Evolutionary conservation across 2,888 invertebrate species (phyloP).

Genomic region (Diarsia dahlii): DNA sequence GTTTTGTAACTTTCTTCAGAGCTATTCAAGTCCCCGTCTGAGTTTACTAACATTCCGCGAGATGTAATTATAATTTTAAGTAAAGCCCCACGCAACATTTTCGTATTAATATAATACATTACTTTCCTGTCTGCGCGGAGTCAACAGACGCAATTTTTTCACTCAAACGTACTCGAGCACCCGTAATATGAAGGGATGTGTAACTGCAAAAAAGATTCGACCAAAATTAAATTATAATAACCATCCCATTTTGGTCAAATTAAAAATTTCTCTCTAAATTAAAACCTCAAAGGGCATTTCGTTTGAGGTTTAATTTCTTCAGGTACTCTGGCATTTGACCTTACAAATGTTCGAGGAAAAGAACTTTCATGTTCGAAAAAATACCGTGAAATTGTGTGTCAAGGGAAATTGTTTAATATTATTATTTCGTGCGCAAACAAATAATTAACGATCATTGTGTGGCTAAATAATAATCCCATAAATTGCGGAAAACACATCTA

Average conservation of each 20-base stretch:
- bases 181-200: conserved; percentile 22
- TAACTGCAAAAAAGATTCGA: conserved; percentile 35
- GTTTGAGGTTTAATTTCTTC: conserved; percentile 52
- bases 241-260: conserved; percentile 43
- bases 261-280: conserved; percentile 43
- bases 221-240: conserved; percentile 55
- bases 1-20: conserved; percentile 62
- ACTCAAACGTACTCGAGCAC: conserved; percentile 23
- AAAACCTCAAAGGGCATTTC: conserved; percentile 43
- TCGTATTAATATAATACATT: conserved; percentile 59
- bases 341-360: conserved; percentile 28
- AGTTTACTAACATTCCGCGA: conserved; percentile 53
- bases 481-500: conserved; percentile 39
- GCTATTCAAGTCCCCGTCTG: conserved; percentile 46
- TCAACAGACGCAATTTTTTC: conserved; percentile 48
- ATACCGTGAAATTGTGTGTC: conserved; percentile 22
- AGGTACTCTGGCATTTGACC: conserved; percentile 38
- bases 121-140: conserved; percentile 37
- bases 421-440: conserved; percentile 28
- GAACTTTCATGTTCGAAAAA: conserved; percentile 33
- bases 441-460: conserved; percentile 45
- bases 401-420: conserved; percentile 29
- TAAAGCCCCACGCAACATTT: conserved; percentile 48
- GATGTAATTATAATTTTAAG: conserved; percentile 60
- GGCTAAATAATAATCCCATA: conserved; percentile 31